phyloP scores from a whole-genome alignment of 2,888 invertebrate genomes.

The Mellilla xanthometata region DNA sequence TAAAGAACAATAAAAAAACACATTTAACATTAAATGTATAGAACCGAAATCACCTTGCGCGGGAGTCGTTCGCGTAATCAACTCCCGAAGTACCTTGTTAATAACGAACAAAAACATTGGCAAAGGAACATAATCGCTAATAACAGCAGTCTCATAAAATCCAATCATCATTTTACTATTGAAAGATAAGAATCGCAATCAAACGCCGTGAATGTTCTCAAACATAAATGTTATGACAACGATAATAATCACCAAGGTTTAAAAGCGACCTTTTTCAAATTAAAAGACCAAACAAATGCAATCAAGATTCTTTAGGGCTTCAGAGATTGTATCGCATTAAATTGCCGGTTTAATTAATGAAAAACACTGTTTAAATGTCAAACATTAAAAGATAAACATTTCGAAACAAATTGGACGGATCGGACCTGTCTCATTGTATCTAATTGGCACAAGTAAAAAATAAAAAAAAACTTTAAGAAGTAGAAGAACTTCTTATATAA shows the following conservation, averaged over 20 bases:
- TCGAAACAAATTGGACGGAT: slow-evolving; percentile 1
- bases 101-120: too few species aligned
- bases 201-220: too few species aligned
- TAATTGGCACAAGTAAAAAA: too few species aligned
- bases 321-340: slow-evolving; percentile 46
- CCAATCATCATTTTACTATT: too few species aligned
- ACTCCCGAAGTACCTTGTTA: slow-evolving; percentile 11
- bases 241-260: slow-evolving; percentile 11
- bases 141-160: too few species aligned
- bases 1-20: too few species aligned
- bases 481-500: too few species aligned
- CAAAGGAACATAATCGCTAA: too few species aligned
- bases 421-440: too few species aligned
- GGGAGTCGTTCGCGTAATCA: slow-evolving; percentile 22
- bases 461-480: too few species aligned
- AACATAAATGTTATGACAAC: slow-evolving; percentile 9
- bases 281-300: slow-evolving; percentile 21
- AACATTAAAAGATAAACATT: slow-evolving; percentile 36
- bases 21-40: slow-evolving; percentile 20
- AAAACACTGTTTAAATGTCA: slow-evolving; percentile 39
- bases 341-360: slow-evolving; percentile 52
- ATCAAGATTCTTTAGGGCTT: slow-evolving; percentile 35
- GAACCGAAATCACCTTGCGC: slow-evolving; percentile 23
- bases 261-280: slow-evolving; percentile 15
- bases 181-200: too few species aligned